phyloP scores from a whole-genome alignment of 2,113 vertebrate species.

The Rhinoderma darwinii region DNA sequence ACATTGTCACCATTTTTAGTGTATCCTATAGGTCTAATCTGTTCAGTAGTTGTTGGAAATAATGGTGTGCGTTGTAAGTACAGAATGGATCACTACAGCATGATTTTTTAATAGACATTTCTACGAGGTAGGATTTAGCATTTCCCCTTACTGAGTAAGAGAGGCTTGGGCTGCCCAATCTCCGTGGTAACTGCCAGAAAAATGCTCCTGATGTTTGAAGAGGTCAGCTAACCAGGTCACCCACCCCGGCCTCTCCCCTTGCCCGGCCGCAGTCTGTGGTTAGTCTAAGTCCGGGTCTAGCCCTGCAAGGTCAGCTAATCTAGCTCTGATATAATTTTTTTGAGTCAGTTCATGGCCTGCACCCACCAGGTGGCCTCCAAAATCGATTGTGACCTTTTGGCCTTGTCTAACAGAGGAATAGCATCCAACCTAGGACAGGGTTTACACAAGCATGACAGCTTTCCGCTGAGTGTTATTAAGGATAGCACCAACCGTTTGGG shows the following conservation, averaged over 20 bases:
- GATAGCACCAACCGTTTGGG: slow-evolving; percentile 79
- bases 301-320: slow-evolving; percentile 85
- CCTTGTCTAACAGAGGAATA: slow-evolving; percentile 88
- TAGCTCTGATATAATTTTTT: slow-evolving; percentile 95
- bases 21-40: slow-evolving; percentile 15
- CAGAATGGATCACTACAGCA: slow-evolving; percentile 27
- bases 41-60: not conserved
- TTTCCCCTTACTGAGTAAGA: slow-evolving; percentile 83
- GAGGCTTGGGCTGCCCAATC: slow-evolving; percentile 96
- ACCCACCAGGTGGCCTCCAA: slow-evolving; percentile 97
- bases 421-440: slow-evolving; percentile 83
- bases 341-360: slow-evolving; percentile 95
- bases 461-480: slow-evolving; percentile 80
- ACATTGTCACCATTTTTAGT: slow-evolving; percentile 7
- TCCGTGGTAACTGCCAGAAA: slow-evolving; percentile 99
- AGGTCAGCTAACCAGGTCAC: slow-evolving; percentile 94
- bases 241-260: slow-evolving; percentile 82
- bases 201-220: slow-evolving; percentile 99
- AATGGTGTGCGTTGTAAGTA: slow-evolving; percentile 25
- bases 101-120: slow-evolving; percentile 63
- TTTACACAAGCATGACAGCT: slow-evolving; percentile 93
- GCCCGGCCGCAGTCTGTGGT: slow-evolving; percentile 76
- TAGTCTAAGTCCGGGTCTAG: slow-evolving; percentile 74
- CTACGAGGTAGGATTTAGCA: slow-evolving; percentile 72
- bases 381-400: slow-evolving; percentile 97